Evolutionary conservation across 1,140 invertebrate species (phyloP).

Genomic region (Phenacoccus solenopsis): DNA sequence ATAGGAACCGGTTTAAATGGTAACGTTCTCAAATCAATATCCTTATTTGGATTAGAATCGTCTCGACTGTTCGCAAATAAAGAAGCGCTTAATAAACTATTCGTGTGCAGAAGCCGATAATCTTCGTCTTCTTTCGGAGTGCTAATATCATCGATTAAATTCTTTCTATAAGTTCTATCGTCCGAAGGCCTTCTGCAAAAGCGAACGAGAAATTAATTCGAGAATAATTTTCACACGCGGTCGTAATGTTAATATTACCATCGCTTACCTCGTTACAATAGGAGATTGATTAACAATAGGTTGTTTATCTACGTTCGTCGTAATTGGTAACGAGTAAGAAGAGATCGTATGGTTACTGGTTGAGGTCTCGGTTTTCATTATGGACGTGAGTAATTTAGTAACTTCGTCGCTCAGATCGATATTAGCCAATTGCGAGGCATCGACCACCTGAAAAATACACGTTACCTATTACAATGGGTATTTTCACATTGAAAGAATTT

Average conservation of each 20-base stretch:
- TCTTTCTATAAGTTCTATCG: not conserved
- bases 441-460: not conserved
- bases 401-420: constrained; percentile 1
- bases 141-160: not conserved
- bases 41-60: constrained; percentile 23
- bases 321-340: not conserved
- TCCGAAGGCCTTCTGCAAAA: not conserved
- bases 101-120: not conserved
- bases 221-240: not conserved
- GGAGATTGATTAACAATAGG: no score
- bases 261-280: not conserved
- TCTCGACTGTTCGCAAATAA: not conserved
- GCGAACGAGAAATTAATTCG: not conserved
- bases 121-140: not conserved
- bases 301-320: not conserved
- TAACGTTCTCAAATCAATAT: constrained; percentile 51
- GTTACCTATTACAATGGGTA: not conserved
- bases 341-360: not conserved
- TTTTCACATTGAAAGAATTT: not conserved
- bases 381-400: not conserved
- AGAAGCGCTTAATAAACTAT: not conserved
- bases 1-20: constrained; percentile 64
- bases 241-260: not conserved
- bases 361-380: not conserved
- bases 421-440: not conserved